Evolutionary conservation across 2,113 vertebrate species (phyloP), one percentile per base, ranked within the genome.

Genomic region (Plotosus lineatus): DNA sequence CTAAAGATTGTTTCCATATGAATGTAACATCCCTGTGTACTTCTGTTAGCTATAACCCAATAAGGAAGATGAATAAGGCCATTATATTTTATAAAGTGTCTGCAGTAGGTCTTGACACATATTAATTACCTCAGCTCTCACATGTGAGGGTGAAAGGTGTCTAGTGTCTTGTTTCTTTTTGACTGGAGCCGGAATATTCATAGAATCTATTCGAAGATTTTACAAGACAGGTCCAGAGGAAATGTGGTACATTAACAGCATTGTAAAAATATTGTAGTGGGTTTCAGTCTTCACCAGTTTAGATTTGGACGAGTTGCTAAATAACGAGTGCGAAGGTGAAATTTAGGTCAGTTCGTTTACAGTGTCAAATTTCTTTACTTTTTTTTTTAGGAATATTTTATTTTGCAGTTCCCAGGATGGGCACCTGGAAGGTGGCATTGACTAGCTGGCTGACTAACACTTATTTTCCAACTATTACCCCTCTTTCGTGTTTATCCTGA

Each of bases 1-100:
- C 40, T 77, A 75, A 77, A 83, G 82, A 84, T 86, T 84, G 72
- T 82, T 88, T 86, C 74, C 83, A 86, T 84, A 78, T 82, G 85
- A 81, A 83, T 82, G 80, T 77, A 83, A 75, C 78, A 81, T 86
- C 78, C 63, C 42, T 74, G 60, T 40, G 46, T 75, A 75, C 76
- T 46, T 26, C 63, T 61, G 53, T 79, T 72, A 55, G 38, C 28
- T 72, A 46, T 75, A 51, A 74, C 73, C 74, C 40, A 76, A 79
- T 79, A 85, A 63, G 84, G 50, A 80, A 77, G 69, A 77, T 71
- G 58, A 85, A 76, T 65, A 44, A 61, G 75, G 61, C 73, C 42
- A 66, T 86, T 75, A 78, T 75, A 78, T 83, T 86, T 58, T 78
- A 56, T 71, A 50, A 73, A 53, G 60, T 78, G 44, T 69, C 53